Conservation (phyloP, 2,888 invertebrate species). For the Leptopilina drosophilae region DNA sequence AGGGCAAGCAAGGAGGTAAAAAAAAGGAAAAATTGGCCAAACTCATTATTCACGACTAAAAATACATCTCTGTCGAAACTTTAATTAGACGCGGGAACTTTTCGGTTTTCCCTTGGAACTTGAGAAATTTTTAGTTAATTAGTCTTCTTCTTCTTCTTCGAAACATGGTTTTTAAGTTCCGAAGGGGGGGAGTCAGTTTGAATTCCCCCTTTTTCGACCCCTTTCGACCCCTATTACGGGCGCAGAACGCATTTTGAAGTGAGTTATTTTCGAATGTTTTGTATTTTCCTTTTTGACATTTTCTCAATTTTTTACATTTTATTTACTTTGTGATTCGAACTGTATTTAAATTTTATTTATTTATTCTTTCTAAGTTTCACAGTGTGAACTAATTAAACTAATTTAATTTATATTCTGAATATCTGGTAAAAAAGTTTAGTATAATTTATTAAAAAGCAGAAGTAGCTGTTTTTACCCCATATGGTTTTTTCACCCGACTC, state of each 20-base stretch:
- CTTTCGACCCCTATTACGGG: not conserved
- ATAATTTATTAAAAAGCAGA: too few species aligned
- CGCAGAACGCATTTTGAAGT: not conserved
- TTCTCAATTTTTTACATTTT: not conserved
- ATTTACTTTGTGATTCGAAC: not conserved
- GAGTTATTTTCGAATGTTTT: not conserved
- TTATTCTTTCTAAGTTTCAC: too few species aligned
- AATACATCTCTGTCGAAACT: constrained; percentile 22
- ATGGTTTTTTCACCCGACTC: too few species aligned
- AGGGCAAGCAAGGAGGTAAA: too few species aligned
- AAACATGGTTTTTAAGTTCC: constrained; percentile 12
- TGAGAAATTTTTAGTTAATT: constrained; percentile 9
- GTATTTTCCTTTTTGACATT: not conserved
- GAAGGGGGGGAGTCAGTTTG: not conserved
- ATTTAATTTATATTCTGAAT: too few species aligned
- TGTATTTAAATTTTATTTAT: too few species aligned
- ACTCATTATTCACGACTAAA: constrained; percentile 11
- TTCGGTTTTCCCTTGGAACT: not conserved
- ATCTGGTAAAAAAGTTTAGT: too few species aligned
- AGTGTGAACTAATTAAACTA: too few species aligned
- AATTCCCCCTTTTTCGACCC: not conserved
- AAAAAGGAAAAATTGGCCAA: not conserved
- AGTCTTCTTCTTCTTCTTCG: constrained; percentile 1
- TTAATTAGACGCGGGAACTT: constrained; percentile 22
- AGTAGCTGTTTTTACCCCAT: too few species aligned